These are phyloP conservation scores for Lycocerus yunnanus DNA, from an alignment of 2,888 invertebrate species.

Conservation along the genomic window DNA sequence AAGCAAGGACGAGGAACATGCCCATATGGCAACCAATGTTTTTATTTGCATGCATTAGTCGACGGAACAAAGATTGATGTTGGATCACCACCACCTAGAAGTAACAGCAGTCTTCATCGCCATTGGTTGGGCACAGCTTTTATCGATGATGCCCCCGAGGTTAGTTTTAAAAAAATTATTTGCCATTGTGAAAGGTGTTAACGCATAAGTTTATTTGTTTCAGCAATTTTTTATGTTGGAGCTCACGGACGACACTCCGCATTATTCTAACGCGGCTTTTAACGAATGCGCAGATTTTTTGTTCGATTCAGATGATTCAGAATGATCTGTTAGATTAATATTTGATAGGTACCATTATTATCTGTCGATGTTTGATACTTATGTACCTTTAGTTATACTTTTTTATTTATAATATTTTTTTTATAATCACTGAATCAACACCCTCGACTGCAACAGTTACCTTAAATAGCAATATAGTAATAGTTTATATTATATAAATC, in stretches of 20 bases:
- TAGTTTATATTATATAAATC: neutral
- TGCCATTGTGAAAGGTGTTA: neutral
- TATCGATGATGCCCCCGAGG: neutral
- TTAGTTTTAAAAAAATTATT: neutral
- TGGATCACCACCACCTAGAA: constrained; percentile 65
- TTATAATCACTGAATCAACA: neutral
- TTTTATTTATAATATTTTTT: neutral
- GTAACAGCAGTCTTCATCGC: constrained; percentile 2
- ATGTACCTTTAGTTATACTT: neutral
- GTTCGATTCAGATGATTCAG: constrained; percentile 63
- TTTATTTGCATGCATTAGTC: constrained; percentile 78
- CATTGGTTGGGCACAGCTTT: constrained; percentile 1
- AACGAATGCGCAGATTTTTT: constrained; percentile 62
- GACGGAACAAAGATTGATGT: constrained; percentile 75
- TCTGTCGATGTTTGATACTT: neutral
- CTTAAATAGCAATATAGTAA: neutral
- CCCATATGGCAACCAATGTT: constrained; percentile 88
- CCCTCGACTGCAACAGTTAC: neutral
- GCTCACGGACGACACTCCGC: constrained; percentile 68
- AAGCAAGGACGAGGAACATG: constrained; percentile 80
- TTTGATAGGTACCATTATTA: neutral
- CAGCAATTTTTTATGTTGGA: constrained; percentile 71
- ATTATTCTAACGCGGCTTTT: constrained; percentile 54
- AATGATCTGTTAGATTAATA: constrained; percentile 57
- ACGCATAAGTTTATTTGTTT: constrained; percentile 41